Conservation (phyloP, 2,797 vertebrate genomes). For the Choloepus didactylus region DNA sequence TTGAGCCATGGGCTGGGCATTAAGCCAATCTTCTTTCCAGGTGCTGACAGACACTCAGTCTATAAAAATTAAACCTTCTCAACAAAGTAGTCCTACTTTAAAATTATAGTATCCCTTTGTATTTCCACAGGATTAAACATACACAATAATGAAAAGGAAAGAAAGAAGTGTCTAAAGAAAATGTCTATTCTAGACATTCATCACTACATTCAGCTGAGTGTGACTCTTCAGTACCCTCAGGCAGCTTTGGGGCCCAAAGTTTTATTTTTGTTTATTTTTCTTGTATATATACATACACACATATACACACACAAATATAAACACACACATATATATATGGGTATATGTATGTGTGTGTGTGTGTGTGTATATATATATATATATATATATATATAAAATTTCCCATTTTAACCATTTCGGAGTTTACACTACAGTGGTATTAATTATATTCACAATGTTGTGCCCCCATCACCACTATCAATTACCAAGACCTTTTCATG, state of each 20-base stretch:
- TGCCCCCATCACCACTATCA: too few relatives aligned
- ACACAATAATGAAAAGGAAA: background rate
- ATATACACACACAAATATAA: too few relatives aligned
- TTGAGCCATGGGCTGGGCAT: background rate
- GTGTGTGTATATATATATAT: too few relatives aligned
- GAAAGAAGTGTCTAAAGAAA: constrained; percentile 37
- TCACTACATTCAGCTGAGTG: background rate
- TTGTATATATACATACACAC: too few relatives aligned
- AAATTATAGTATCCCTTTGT: background rate
- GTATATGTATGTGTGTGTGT: too few relatives aligned
- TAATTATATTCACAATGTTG: too few relatives aligned
- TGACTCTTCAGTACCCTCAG: background rate
- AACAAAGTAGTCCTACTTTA: constrained; percentile 26
- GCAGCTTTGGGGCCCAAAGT: background rate
- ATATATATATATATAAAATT: too few relatives aligned
- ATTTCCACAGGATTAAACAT: constrained; percentile 4
- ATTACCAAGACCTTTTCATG: too few relatives aligned
- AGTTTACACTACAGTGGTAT: too few relatives aligned
- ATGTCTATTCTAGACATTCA: background rate
- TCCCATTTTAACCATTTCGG: too few relatives aligned
- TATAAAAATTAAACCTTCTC: constrained; percentile 36
- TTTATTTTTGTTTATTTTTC: too few relatives aligned
- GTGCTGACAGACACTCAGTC: background rate
- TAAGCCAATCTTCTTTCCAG: background rate
- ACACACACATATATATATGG: too few relatives aligned